These are phyloP conservation scores for Phthorimaea operculella DNA, from an alignment of 1,140 invertebrate species.

Conservation along the genomic window DNA sequence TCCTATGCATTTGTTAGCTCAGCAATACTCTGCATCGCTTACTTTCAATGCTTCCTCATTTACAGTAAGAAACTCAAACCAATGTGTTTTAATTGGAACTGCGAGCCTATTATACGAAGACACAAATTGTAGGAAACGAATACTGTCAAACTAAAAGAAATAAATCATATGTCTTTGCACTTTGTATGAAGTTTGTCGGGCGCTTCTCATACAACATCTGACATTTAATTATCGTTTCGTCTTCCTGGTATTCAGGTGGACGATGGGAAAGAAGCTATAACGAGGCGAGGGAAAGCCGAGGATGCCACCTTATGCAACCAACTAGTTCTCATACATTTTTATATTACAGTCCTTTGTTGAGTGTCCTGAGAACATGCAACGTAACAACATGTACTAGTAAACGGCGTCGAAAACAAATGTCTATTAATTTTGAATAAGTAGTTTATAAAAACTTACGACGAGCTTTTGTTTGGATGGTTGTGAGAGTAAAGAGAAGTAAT, in stretches of 20 bases:
- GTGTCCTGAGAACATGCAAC: neutral
- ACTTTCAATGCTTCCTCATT: too few species aligned
- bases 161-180: neutral
- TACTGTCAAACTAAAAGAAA: too few species aligned
- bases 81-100: too few species aligned
- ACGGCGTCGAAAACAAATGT: neutral
- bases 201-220: neutral
- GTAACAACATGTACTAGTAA: neutral
- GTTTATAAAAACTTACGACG: neutral
- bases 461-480: too few species aligned
- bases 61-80: too few species aligned
- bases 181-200: neutral
- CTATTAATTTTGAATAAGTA: neutral
- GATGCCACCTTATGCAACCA: neutral
- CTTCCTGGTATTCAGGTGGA: neutral
- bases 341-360: neutral
- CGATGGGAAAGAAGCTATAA: neutral
- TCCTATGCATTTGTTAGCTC: too few species aligned
- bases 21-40: too few species aligned
- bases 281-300: neutral
- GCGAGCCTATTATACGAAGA: too few species aligned
- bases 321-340: neutral
- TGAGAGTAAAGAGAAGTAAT: too few species aligned
- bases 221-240: neutral
- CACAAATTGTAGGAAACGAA: too few species aligned